phyloP scores from a whole-genome alignment of 2,888 invertebrate genomes.

The Myopa testacea region DNA sequence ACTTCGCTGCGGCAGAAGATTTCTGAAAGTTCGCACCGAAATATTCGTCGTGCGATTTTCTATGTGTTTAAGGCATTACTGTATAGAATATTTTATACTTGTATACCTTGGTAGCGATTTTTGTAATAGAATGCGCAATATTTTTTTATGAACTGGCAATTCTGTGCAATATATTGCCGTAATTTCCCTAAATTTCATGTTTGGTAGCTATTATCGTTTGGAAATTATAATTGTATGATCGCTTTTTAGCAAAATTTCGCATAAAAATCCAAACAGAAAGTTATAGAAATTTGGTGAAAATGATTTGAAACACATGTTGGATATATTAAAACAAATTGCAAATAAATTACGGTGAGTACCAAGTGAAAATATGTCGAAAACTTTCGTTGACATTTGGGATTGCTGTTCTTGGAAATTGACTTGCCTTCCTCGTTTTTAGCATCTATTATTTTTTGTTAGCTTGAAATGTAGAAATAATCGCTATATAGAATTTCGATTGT shows the following conservation, averaged over 20 bases:
- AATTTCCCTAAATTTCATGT: conserved; percentile 31
- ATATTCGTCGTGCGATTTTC: too few species aligned
- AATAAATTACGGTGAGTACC: conserved; percentile 31
- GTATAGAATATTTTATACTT: too few species aligned
- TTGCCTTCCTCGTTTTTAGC: conserved; percentile 32
- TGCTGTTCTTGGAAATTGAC: conserved; percentile 8
- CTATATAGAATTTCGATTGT: neutral
- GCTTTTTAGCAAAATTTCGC: conserved; percentile 21
- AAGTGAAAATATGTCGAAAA: conserved; percentile 7
- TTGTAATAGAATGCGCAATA: neutral
- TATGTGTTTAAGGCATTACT: too few species aligned
- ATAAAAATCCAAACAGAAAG: conserved; percentile 18
- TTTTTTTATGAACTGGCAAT: neutral
- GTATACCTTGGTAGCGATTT: too few species aligned
- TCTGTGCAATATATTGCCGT: conserved; percentile 19
- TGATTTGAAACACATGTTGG: neutral
- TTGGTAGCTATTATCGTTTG: conserved; percentile 25
- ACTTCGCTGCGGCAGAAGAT: too few species aligned
- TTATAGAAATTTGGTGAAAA: conserved; percentile 16
- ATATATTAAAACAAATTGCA: conserved; percentile 1
- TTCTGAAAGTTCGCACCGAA: too few species aligned
- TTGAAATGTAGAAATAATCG: neutral
- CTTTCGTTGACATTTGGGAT: conserved; percentile 19
- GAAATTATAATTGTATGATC: conserved; percentile 16
- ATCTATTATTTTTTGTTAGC: conserved; percentile 10